These are phyloP conservation scores for Diceros bicornis DNA, from an alignment of 2,797 vertebrate species.

Conservation along the genomic window DNA sequence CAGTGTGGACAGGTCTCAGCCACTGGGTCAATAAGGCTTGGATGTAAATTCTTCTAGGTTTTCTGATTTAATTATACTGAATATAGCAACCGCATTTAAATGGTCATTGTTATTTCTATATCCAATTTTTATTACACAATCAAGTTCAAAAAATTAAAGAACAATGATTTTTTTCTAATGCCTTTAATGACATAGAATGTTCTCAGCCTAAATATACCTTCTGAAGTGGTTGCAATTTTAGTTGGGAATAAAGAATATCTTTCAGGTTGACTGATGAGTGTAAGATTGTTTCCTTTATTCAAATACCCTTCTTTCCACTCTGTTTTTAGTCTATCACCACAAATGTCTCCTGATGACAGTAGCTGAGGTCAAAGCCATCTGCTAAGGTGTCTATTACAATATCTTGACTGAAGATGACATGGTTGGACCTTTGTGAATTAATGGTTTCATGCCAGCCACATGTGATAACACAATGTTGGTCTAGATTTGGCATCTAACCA, in stretches of 20 bases:
- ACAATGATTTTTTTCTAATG: neutral
- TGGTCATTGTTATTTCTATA: neutral
- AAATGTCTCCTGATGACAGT: neutral
- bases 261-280: neutral
- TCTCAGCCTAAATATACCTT: neutral
- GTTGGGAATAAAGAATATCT: neutral
- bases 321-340: neutral
- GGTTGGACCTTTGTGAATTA: neutral
- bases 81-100: neutral
- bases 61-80: constrained; percentile 23
- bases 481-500: neutral
- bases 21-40: neutral
- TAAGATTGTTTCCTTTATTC: neutral
- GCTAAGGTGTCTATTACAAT: neutral
- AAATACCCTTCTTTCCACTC: neutral
- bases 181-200: neutral
- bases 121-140: neutral
- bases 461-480: neutral
- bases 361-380: neutral
- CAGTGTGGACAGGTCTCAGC: neutral
- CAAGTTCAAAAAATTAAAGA: neutral
- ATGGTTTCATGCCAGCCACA: neutral
- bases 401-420: neutral
- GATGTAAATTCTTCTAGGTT: constrained; percentile 15
- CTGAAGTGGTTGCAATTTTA: constrained; percentile 23